These are phyloP conservation scores for Boloria selene DNA, from an alignment of 2,888 invertebrate species.

Conservation along the genomic window DNA sequence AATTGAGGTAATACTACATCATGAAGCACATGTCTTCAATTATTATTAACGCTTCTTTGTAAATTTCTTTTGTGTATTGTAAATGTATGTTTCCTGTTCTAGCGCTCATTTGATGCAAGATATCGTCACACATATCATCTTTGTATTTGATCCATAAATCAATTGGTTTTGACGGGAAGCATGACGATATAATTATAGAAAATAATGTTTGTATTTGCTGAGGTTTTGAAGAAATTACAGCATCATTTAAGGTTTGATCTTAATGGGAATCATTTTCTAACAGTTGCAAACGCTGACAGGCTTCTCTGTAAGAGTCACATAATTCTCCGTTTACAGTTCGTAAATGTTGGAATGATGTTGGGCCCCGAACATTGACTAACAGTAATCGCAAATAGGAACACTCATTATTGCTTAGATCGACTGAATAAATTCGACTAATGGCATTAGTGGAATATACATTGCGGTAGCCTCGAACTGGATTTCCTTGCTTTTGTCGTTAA, in stretches of 20 bases:
- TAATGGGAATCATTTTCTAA: slow-evolving; percentile 44
- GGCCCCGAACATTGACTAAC: slow-evolving; percentile 51
- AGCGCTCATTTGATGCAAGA: too few relatives aligned
- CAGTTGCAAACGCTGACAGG: slow-evolving; percentile 42
- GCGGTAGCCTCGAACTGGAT: slow-evolving; percentile 42
- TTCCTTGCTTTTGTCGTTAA: slow-evolving; percentile 43
- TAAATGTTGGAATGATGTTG: slow-evolving; percentile 41
- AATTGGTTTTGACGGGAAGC: slow-evolving; percentile 19
- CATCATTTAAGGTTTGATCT: slow-evolving; percentile 42
- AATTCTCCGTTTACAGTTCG: slow-evolving; percentile 45
- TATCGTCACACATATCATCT: slow-evolving; percentile 39
- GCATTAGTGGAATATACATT: slow-evolving; percentile 51
- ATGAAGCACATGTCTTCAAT: slow-evolving; percentile 38
- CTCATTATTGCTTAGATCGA: slow-evolving; percentile 51
- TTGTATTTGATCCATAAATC: slow-evolving; percentile 39
- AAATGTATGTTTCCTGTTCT: too few relatives aligned
- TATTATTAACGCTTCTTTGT: slow-evolving; percentile 37
- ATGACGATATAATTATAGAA: slow-evolving; percentile 42
- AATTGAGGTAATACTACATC: slow-evolving; percentile 43
- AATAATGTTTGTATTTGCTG: slow-evolving; percentile 44
- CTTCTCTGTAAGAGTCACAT: slow-evolving; percentile 44
- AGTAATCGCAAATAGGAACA: slow-evolving; percentile 54
- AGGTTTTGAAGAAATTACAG: slow-evolving; percentile 40
- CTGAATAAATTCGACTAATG: slow-evolving; percentile 49
- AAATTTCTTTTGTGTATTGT: slow-evolving; percentile 40